A percentile compares a stretch with the other conserved stretches of the same genome.
These are phyloP conservation scores for Tangachromis dhanisi DNA, from an alignment of 2,113 vertebrate species.

Conservation along the genomic window DNA sequence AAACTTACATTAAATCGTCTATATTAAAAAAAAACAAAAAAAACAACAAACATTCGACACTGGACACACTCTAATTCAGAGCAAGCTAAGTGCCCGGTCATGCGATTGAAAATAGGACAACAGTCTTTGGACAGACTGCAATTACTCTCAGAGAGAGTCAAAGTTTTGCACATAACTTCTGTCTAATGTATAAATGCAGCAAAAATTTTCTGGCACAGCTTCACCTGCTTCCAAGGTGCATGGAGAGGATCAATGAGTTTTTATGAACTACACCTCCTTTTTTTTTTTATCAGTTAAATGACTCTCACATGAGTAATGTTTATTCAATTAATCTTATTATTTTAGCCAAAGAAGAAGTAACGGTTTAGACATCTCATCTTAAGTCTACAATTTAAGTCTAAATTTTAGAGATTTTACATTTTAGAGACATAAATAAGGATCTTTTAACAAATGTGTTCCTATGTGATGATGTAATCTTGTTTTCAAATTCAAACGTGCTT, in stretches of 20 bases:
- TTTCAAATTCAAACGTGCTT: background rate
- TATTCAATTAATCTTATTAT: background rate
- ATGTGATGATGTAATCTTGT: background rate
- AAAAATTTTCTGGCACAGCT: background rate
- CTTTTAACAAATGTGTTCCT: background rate
- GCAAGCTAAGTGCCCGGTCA: background rate
- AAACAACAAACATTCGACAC: background rate
- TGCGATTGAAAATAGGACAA: background rate
- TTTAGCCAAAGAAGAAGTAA: background rate
- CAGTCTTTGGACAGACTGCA: background rate
- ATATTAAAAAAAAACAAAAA: fast-evolving
- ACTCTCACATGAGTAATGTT: background rate
- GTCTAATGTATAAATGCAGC: background rate
- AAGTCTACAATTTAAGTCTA: background rate
- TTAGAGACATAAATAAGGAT: background rate
- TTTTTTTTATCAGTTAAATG: background rate
- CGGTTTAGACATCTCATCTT: background rate
- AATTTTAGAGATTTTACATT: background rate
- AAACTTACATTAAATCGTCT: background rate
- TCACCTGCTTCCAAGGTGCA: background rate
- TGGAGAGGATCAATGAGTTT: background rate
- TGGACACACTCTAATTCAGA: background rate
- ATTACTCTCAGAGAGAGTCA: background rate
- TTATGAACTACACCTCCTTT: background rate
- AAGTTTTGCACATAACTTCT: background rate